A percentile compares a stretch with the other conserved stretches of the same genome.
Evolutionary conservation across 2,113 vertebrate genomes (phyloP).

Genomic region (Polypterus senegalus): DNA sequence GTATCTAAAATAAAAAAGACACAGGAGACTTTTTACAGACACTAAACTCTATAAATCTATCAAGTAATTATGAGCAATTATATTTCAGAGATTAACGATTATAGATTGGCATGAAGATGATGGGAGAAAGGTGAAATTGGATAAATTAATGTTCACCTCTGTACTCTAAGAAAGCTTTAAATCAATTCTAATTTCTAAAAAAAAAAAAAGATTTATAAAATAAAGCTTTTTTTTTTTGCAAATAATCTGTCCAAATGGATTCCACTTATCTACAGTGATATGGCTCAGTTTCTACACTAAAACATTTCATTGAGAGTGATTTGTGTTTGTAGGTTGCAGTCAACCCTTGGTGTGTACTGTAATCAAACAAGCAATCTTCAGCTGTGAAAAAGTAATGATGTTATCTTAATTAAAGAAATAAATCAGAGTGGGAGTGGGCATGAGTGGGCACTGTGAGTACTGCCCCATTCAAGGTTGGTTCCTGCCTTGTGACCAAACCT

Average conservation of each 20-base stretch:
- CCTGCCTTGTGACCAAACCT: not conserved
- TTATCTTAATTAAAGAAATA: not conserved
- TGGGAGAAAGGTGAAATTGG: too few relatives aligned
- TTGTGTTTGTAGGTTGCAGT: not conserved
- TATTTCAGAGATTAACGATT: not conserved
- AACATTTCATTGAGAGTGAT: not conserved
- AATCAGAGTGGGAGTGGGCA: not conserved
- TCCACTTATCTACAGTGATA: not conserved
- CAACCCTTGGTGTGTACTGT: not conserved
- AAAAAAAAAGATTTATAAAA: not conserved
- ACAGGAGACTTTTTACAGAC: not conserved
- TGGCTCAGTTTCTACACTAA: not conserved
- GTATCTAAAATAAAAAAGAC: conserved; percentile 33
- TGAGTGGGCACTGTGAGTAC: not conserved
- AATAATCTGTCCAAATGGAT: not conserved
- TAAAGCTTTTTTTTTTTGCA: not conserved
- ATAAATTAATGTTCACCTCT: too few relatives aligned
- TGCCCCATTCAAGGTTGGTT: not conserved
- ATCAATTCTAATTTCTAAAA: not conserved
- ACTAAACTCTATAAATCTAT: not conserved
- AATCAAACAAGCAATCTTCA: not conserved
- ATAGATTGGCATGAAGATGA: not conserved
- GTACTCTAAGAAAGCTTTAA: not conserved
- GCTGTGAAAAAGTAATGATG: not conserved
- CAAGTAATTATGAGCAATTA: not conserved